These are phyloP conservation scores for Phycodurus eques DNA, from an alignment of 2,113 vertebrate species.

Conservation along the genomic window DNA sequence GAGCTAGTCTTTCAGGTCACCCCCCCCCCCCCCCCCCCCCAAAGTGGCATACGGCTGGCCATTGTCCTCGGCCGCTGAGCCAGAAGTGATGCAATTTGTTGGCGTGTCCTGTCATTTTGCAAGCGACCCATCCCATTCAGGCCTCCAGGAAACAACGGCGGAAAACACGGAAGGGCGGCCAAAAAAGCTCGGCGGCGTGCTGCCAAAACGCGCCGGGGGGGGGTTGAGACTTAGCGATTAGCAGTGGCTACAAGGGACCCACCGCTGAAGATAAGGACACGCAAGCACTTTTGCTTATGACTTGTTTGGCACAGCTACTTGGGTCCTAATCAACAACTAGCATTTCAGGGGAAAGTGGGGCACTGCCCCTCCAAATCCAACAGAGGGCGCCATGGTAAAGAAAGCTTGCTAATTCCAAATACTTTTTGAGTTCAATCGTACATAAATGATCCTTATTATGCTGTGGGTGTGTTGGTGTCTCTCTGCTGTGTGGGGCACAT, in stretches of 20 bases:
- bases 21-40: slow-evolving; percentile 44
- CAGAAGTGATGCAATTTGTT: slow-evolving; percentile 99
- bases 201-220: slow-evolving; percentile 76
- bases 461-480: too few relatives aligned
- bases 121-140: slow-evolving; percentile 88
- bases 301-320: neutral
- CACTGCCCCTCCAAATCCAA: neutral
- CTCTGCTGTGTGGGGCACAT: neutral
- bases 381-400: neutral
- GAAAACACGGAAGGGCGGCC: slow-evolving; percentile 83
- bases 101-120: slow-evolving; percentile 94
- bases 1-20: slow-evolving; percentile 75
- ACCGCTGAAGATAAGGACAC: neutral
- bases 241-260: slow-evolving; percentile 32
- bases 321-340: neutral
- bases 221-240: slow-evolving; percentile 80
- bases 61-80: slow-evolving; percentile 92
- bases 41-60: slow-evolving; percentile 87
- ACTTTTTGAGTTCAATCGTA: neutral
- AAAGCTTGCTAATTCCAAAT: neutral
- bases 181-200: slow-evolving; percentile 62
- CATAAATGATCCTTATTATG: neutral
- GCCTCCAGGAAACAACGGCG: slow-evolving; percentile 80
- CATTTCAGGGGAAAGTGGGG: neutral
- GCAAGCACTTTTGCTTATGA: neutral